These are phyloP conservation scores for Terrapene triunguis DNA, from an alignment of 2,113 vertebrate genomes.

Conservation along the genomic window DNA sequence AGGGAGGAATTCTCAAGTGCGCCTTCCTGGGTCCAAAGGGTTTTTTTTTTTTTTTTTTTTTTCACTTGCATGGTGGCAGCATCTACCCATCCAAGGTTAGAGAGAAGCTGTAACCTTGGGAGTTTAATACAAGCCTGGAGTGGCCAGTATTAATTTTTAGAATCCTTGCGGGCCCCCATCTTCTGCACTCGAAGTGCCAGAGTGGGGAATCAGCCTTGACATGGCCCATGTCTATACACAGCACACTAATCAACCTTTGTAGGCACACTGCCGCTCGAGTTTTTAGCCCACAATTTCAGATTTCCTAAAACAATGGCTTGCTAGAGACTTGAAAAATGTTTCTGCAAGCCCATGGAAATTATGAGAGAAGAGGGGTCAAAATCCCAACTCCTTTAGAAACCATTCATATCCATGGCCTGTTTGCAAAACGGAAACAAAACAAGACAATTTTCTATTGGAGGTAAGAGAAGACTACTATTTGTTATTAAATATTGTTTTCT, in stretches of 20 bases:
- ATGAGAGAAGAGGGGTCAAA: neutral
- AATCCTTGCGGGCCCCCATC: no score
- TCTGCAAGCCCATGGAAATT: neutral
- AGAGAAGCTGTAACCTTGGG: no score
- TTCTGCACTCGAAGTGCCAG: no score
- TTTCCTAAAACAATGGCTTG: neutral
- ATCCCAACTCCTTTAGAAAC: neutral
- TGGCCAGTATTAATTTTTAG: no score
- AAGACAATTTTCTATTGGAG: neutral
- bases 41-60: no score
- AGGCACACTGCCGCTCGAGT: fast-evolving
- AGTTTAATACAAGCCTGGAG: no score
- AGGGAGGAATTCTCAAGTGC: no score
- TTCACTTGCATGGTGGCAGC: no score
- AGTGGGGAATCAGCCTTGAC: no score
- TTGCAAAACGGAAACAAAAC: neutral
- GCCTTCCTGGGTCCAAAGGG: no score
- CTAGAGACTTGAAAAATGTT: neutral
- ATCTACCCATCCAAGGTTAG: no score
- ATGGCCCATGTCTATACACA: neutral
- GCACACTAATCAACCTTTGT: neutral
- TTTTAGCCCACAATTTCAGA: neutral
- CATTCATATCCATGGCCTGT: neutral
- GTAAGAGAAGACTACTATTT: neutral
- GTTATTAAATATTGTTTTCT: neutral